Evolutionary conservation across 2,888 invertebrate species (phyloP).

Genomic region (Conops quadrifasciatus): DNA sequence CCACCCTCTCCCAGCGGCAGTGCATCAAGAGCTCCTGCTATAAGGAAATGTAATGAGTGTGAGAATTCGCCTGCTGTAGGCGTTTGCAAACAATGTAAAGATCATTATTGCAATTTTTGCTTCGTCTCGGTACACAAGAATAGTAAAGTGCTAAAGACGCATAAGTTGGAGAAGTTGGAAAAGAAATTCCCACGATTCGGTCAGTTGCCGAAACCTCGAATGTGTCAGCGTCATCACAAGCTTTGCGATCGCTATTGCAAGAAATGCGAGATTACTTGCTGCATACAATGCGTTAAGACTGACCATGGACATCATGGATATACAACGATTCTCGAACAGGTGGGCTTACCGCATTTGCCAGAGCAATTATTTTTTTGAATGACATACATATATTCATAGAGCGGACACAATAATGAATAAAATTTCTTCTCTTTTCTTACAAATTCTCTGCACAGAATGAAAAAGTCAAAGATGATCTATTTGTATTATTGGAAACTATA

Average conservation of each 20-base stretch:
- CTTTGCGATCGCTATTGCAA: constrained; percentile 48
- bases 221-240: constrained; percentile 49
- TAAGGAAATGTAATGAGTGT: constrained; percentile 58
- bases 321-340: constrained; percentile 45
- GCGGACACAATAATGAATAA: not conserved
- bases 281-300: constrained; percentile 46
- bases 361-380: too few species aligned
- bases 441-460: constrained; percentile 47
- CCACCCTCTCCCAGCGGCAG: not conserved
- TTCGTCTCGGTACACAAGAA: constrained; percentile 55
- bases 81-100: constrained; percentile 56
- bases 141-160: constrained; percentile 56
- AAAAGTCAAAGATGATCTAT: constrained; percentile 44
- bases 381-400: too few species aligned
- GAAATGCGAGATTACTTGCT: constrained; percentile 47
- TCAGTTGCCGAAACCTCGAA: constrained; percentile 41
- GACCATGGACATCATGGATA: constrained; percentile 49
- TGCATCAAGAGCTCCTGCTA: not conserved
- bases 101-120: constrained; percentile 55
- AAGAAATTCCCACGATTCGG: constrained; percentile 33
- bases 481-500: constrained; percentile 48
- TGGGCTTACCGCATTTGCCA: too few species aligned
- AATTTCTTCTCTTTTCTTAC: constrained; percentile 19
- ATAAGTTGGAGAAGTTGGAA: constrained; percentile 43
- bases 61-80: constrained; percentile 45